Evolutionary conservation across 2,888 invertebrate species (phyloP).

Genomic region (Antheraea assamensis): DNA sequence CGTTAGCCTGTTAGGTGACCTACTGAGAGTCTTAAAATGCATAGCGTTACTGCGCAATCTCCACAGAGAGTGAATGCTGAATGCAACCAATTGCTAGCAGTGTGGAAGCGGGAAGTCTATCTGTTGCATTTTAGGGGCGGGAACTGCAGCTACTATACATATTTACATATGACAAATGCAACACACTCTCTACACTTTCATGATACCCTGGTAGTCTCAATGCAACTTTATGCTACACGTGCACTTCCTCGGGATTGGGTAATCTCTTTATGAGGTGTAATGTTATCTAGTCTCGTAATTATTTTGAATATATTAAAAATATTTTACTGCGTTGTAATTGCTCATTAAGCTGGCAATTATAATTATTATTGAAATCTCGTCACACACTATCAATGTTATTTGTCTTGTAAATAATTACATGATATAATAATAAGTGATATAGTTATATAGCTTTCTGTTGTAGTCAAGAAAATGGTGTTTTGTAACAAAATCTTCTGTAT

Average conservation of each 20-base stretch:
- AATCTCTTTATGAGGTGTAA: background rate
- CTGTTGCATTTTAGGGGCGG: conserved; percentile 12
- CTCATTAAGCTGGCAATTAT: background rate
- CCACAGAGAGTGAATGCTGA: conserved; percentile 2
- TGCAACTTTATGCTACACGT: conserved; percentile 9
- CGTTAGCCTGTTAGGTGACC: conserved; percentile 12
- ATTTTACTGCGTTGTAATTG: background rate
- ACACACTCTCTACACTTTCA: conserved; percentile 4
- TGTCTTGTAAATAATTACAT: background rate
- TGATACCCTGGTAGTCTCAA: conserved; percentile 14
- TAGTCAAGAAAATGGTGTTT: background rate
- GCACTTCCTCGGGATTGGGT: background rate
- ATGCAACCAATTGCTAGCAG: conserved; percentile 14
- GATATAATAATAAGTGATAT: background rate
- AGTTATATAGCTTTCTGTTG: background rate
- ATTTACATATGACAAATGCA: conserved; percentile 10
- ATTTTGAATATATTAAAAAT: background rate
- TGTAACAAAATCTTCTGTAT: background rate
- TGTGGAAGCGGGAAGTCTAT: conserved; percentile 14
- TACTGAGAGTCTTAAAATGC: conserved; percentile 15
- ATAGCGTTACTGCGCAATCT: conserved; percentile 22
- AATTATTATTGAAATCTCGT: background rate
- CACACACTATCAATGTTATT: background rate
- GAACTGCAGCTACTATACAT: conserved; percentile 11
- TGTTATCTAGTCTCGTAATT: background rate